phyloP scores from a whole-genome alignment of 2,113 vertebrate species.

The Pseudonaja textilis region DNA sequence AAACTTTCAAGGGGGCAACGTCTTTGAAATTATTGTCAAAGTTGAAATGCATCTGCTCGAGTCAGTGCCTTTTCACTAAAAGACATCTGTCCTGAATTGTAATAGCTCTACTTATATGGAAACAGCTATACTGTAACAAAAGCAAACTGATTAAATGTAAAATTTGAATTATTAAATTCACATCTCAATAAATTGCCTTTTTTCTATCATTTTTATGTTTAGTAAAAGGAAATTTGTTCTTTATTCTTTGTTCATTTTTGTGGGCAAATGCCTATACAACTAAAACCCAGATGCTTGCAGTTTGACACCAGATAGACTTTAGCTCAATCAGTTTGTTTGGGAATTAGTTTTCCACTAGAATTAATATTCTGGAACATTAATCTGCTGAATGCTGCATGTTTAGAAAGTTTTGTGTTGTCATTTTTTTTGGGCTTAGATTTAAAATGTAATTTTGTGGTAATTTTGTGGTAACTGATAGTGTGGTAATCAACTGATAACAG shows the following conservation, averaged over 20 bases:
- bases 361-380: constrained; percentile 30
- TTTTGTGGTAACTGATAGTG: constrained; percentile 28
- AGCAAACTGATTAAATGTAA: constrained; percentile 1
- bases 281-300: constrained; percentile 21
- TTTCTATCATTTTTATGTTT: constrained; percentile 13
- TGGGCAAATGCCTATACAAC: background rate
- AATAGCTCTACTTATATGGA: background rate
- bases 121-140: background rate
- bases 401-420: constrained; percentile 39
- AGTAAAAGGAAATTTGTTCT: background rate
- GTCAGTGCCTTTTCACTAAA: background rate
- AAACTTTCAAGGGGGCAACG: background rate
- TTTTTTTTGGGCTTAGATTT: constrained; percentile 37
- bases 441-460: background rate
- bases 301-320: background rate
- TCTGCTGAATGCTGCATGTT: constrained; percentile 15
- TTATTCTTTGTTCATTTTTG: constrained; percentile 8
- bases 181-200: background rate
- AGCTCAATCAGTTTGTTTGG: background rate
- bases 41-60: background rate
- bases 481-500: constrained; percentile 28
- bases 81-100: background rate
- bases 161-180: background rate
- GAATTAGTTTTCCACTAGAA: constrained; percentile 28
- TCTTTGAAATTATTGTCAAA: background rate